These are phyloP conservation scores for Chrysodeixis includens DNA, from an alignment of 2,888 invertebrate genomes.

Conservation along the genomic window DNA sequence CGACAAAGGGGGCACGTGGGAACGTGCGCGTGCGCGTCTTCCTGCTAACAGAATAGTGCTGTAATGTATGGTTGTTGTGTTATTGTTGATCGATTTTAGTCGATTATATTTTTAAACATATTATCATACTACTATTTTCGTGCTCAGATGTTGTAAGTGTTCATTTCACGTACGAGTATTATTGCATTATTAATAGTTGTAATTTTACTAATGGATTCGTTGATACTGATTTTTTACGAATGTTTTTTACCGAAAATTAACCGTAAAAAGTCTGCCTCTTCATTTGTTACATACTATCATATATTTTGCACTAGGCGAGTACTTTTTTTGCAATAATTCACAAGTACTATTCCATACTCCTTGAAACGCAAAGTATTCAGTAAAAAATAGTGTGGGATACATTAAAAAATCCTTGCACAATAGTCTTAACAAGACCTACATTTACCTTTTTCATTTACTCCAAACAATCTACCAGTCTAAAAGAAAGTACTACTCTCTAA, in stretches of 20 bases:
- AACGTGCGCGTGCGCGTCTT: slow-evolving; percentile 84
- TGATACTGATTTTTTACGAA: neutral
- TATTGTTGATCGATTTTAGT: slow-evolving; percentile 77
- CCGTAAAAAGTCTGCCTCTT: neutral
- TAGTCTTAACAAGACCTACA: too few relatives aligned
- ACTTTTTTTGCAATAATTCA: too few relatives aligned
- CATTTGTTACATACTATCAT: too few relatives aligned
- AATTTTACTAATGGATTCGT: slow-evolving; percentile 25
- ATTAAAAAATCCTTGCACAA: too few relatives aligned
- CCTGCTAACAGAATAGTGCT: slow-evolving; percentile 72
- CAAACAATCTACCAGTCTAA: too few relatives aligned
- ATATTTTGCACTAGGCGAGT: too few relatives aligned
- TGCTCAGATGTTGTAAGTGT: slow-evolving; percentile 35
- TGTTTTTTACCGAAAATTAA: neutral
- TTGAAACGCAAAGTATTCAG: too few relatives aligned
- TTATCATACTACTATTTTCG: slow-evolving; percentile 49
- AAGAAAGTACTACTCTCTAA: neutral
- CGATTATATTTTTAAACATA: slow-evolving; percentile 65
- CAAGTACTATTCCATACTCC: too few relatives aligned
- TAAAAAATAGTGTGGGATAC: too few relatives aligned
- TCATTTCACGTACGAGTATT: slow-evolving; percentile 38
- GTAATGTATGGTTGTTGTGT: slow-evolving; percentile 79
- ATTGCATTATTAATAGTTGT: slow-evolving; percentile 22
- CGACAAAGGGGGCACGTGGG: slow-evolving; percentile 88
- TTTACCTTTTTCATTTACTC: too few relatives aligned